Conservation (phyloP, 2,797 vertebrate genomes). For the Argyrosomus regius region DNA sequence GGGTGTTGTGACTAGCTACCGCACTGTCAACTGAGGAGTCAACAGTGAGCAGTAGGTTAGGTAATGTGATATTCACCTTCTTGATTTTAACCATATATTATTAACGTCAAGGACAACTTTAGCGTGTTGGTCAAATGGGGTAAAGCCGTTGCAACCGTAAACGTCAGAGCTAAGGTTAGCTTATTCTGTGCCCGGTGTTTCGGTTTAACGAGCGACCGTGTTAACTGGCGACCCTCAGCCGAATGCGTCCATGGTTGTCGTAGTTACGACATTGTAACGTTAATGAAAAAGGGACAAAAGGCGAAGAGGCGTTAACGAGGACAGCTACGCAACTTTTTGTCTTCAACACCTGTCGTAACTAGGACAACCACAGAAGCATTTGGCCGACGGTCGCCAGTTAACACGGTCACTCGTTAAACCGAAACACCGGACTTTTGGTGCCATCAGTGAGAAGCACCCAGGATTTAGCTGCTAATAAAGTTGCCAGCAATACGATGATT, state of each 20-base stretch:
- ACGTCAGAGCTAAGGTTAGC: conserved; percentile 46
- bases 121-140: not conserved
- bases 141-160: not conserved
- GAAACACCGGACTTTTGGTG: not conserved
- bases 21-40: not conserved
- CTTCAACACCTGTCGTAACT: too few species aligned
- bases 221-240: too few species aligned
- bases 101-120: not conserved
- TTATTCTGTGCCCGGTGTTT: not conserved
- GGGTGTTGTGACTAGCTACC: not conserved
- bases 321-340: too few species aligned
- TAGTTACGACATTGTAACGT: too few species aligned
- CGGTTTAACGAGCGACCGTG: too few species aligned
- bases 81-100: not conserved
- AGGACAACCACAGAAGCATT: too few species aligned
- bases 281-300: too few species aligned
- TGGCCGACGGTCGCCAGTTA: too few species aligned
- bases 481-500: not conserved
- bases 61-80: conserved; percentile 14
- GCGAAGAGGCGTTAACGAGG: too few species aligned
- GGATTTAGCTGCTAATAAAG: not conserved
- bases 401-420: too few species aligned
- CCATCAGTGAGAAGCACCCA: too few species aligned
- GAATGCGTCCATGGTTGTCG: too few species aligned
- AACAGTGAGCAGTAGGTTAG: not conserved